Evolutionary conservation across 2,797 vertebrate genomes (phyloP).

Genomic region (Ceyx erithaca): DNA sequence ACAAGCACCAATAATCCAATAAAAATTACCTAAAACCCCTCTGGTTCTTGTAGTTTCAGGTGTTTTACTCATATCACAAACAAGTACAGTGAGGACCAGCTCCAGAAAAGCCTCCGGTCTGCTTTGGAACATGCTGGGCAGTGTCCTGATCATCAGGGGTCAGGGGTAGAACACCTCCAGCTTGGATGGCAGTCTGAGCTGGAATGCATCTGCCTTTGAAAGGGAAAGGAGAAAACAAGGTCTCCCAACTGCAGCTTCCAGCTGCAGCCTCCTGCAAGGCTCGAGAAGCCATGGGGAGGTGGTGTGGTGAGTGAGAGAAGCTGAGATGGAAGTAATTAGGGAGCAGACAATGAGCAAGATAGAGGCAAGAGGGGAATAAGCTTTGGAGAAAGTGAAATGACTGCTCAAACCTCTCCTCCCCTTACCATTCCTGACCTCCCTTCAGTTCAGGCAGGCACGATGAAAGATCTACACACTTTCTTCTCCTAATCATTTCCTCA

Average conservation of each 20-base stretch:
- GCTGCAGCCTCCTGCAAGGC: background rate
- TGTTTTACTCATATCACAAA: background rate
- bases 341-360: conserved; percentile 73
- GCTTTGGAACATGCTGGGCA: background rate
- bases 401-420: conserved; percentile 85
- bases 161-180: background rate
- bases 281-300: background rate
- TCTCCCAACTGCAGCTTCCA: background rate
- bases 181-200: background rate
- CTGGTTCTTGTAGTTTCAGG: background rate
- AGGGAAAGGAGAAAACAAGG: background rate
- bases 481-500: conserved; percentile 91
- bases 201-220: background rate
- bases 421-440: conserved; percentile 87
- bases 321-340: conserved; percentile 88
- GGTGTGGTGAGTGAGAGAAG: conserved; percentile 65
- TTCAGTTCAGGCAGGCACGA: conserved; percentile 84
- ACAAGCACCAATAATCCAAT: background rate
- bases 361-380: conserved; percentile 86
- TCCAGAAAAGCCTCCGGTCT: background rate
- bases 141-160: background rate
- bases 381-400: conserved; percentile 86
- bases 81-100: background rate
- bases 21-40: background rate
- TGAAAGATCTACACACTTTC: conserved; percentile 91